A percentile compares a stretch with the other conserved stretches of the same genome.
These are phyloP conservation scores for Xenops minutus DNA, from an alignment of 2,797 vertebrate genomes.

Conservation along the genomic window DNA sequence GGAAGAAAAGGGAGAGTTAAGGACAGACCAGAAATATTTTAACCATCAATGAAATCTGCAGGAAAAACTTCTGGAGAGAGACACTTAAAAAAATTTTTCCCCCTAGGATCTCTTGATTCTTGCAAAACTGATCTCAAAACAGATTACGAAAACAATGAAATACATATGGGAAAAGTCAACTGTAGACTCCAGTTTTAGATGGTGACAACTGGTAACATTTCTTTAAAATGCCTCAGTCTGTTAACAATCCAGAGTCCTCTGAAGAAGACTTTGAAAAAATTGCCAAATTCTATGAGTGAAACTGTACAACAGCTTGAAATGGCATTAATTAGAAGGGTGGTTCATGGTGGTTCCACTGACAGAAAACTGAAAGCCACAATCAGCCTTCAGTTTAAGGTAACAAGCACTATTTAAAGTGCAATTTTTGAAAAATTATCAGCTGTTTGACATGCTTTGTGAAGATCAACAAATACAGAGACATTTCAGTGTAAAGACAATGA, in stretches of 20 bases:
- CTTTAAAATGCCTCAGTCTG: background rate
- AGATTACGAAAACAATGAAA: conserved; percentile 52
- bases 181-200: conserved; percentile 7
- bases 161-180: conserved; percentile 22
- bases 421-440: background rate
- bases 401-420: background rate
- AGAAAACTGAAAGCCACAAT: background rate
- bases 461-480: conserved; percentile 27
- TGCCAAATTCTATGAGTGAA: background rate
- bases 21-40: conserved; percentile 33
- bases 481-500: background rate
- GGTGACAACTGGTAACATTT: conserved; percentile 4
- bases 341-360: background rate
- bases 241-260: background rate
- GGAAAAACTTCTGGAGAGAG: conserved; percentile 32
- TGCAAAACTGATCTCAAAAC: conserved; percentile 21
- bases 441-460: background rate
- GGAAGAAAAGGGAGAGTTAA: conserved; percentile 21
- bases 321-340: background rate
- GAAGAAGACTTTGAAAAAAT: background rate
- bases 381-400: background rate
- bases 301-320: background rate
- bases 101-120: background rate
- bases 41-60: conserved; percentile 36
- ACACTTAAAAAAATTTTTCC: background rate